A percentile compares a stretch with the other conserved stretches of the same genome.
phyloP scores from a whole-genome alignment of 2,113 vertebrate species.

The Odontesthes bonariensis region DNA sequence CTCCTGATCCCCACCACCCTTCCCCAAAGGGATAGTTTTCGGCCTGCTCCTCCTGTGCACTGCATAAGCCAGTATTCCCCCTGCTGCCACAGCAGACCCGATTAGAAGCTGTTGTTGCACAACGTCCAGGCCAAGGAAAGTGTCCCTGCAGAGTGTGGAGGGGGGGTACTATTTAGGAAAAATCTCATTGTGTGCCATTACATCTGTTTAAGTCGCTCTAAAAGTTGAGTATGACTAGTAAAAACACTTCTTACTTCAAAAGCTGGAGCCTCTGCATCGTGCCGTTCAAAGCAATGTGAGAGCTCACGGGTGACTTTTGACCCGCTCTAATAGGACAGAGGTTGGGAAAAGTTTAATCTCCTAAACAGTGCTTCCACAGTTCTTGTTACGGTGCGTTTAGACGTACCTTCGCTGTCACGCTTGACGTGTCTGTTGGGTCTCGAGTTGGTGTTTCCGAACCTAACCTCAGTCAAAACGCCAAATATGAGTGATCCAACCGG shows the following conservation, averaged over 20 bases:
- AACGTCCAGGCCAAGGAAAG: conserved; percentile 63
- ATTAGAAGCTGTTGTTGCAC: conserved; percentile 66
- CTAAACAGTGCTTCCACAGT: not conserved
- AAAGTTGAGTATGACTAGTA: not conserved
- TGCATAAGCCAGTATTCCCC: conserved; percentile 81
- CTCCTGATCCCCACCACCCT: conserved; percentile 88
- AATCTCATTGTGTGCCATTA: not conserved
- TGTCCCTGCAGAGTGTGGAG: conserved; percentile 57
- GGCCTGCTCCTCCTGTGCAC: conserved; percentile 65
- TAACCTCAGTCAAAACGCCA: not conserved
- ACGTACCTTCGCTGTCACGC: conserved; percentile 22
- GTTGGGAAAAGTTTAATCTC: not conserved
- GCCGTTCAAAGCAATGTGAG: not conserved
- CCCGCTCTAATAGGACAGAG: conserved; percentile 2
- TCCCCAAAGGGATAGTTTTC: conserved; percentile 84
- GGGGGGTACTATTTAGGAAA: not conserved
- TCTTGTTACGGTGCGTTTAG: not conserved
- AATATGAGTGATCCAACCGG: not conserved
- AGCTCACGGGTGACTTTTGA: not conserved
- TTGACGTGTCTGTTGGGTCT: no score
- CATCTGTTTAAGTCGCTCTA: not conserved
- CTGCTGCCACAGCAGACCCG: conserved; percentile 77
- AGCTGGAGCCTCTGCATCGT: conserved; percentile 60
- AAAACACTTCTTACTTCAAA: conserved; percentile 55
- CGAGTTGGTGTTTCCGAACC: no score